These are phyloP conservation scores for Chloroclysta siterata DNA, from an alignment of 2,888 invertebrate genomes.

Conservation along the genomic window DNA sequence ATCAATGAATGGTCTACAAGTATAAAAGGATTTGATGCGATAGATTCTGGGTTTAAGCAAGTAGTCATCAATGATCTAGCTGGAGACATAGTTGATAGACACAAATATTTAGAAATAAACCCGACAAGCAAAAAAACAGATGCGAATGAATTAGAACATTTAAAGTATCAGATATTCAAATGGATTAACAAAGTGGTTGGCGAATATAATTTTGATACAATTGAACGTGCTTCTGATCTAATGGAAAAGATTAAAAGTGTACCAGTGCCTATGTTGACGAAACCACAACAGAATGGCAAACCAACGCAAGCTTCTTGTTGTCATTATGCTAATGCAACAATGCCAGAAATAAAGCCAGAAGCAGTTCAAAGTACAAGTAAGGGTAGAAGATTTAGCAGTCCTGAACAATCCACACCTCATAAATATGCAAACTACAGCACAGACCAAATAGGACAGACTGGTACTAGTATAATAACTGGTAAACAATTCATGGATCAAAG, in stretches of 20 bases:
- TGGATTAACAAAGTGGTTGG: constrained; percentile 65
- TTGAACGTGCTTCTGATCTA: constrained; percentile 56
- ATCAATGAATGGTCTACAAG: constrained; percentile 64
- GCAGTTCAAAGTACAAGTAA: constrained; percentile 11
- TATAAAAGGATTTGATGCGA: constrained; percentile 45
- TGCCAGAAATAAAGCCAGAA: constrained; percentile 6
- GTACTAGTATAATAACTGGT: constrained; percentile 1
- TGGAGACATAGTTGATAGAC: constrained; percentile 65
- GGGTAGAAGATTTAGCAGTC: constrained; percentile 21
- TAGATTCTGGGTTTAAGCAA: constrained; percentile 49
- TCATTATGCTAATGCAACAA: constrained; percentile 8
- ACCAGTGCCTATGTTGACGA: constrained; percentile 50
- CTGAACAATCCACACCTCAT: not conserved
- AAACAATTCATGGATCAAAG: constrained; percentile 13
- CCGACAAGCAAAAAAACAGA: constrained; percentile 44
- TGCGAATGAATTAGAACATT: constrained; percentile 61
- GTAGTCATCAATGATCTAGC: constrained; percentile 60
- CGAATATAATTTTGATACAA: constrained; percentile 52
- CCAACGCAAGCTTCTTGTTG: not conserved
- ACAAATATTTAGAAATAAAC: constrained; percentile 63
- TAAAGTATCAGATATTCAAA: constrained; percentile 73
- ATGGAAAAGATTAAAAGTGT: constrained; percentile 59
- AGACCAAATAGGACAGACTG: constrained; percentile 2
- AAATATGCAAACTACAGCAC: constrained; percentile 3
- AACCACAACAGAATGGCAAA: constrained; percentile 14